phyloP scores from a whole-genome alignment of 2,113 vertebrate species.

The Apteryx owenii region DNA sequence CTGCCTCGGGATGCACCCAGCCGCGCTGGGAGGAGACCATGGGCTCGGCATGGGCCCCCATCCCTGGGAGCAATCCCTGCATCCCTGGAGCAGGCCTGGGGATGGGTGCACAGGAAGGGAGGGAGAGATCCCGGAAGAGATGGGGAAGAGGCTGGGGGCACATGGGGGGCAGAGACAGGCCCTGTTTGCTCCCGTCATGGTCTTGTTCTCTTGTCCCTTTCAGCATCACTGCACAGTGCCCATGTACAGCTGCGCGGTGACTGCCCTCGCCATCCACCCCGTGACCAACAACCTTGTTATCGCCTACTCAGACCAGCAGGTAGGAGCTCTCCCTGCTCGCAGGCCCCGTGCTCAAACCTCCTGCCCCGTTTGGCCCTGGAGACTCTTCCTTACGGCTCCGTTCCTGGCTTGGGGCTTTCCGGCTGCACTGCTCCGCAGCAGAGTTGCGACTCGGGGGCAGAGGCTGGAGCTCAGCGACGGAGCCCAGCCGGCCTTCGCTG shows the following conservation, averaged over 20 bases:
- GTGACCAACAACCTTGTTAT: constrained; percentile 84
- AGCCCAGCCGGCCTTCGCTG: rapidly evolving
- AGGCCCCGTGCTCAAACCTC: rapidly evolving
- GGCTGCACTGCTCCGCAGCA: rapidly evolving
- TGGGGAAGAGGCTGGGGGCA: neutral
- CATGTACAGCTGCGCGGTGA: constrained; percentile 85
- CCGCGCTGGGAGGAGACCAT: neutral
- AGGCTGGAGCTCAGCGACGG: neutral
- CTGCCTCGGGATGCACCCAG: neutral
- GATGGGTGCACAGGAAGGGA: neutral
- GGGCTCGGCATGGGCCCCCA: neutral
- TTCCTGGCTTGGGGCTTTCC: neutral
- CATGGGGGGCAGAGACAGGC: rapidly evolving
- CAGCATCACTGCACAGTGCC: constrained; percentile 89
- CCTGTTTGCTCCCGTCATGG: rapidly evolving
- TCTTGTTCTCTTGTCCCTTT: neutral
- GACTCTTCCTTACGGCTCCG: rapidly evolving
- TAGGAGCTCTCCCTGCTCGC: neutral
- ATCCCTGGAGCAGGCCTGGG: rapidly evolving
- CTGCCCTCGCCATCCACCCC: constrained; percentile 88
- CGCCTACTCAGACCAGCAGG: constrained; percentile 92
- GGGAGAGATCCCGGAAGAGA: neutral
- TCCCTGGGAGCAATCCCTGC: rapidly evolving
- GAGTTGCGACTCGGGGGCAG: rapidly evolving
- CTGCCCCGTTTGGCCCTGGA: too few species aligned